A percentile compares a stretch with the other conserved stretches of the same genome.
phyloP scores from a whole-genome alignment of 1,140 invertebrate genomes.

The Drosophila ananassae region DNA sequence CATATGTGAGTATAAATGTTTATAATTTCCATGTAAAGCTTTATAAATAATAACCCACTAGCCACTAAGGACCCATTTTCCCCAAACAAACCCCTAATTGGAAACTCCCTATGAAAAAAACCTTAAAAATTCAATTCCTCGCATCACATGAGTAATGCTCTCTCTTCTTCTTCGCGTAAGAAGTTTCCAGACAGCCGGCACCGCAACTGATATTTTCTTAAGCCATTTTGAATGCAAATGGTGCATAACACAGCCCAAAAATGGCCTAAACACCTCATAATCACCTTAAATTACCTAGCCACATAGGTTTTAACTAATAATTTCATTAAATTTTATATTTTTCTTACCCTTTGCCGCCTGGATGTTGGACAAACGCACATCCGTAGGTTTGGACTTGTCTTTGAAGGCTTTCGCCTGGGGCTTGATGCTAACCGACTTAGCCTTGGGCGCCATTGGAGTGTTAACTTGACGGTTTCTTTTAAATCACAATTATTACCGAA shows the following conservation, averaged over 20 bases:
- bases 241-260: neutral
- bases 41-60: neutral
- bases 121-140: neutral
- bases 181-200: constrained; percentile 79
- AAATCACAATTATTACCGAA: constrained; percentile 47
- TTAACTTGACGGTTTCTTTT: constrained; percentile 32
- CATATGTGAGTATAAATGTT: neutral
- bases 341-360: constrained; percentile 97
- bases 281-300: constrained; percentile 19
- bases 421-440: constrained; percentile 69
- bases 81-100: neutral
- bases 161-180: constrained; percentile 57
- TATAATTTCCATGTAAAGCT: neutral
- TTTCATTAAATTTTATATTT: constrained; percentile 15
- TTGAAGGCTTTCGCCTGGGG: constrained; percentile 87
- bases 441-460: constrained; percentile 77
- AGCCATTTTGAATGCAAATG: constrained; percentile 19
- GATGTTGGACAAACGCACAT: constrained; percentile 98
- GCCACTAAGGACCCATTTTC: neutral
- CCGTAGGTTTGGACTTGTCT: constrained; percentile 96
- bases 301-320: constrained; percentile 10
- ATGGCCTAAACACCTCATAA: neutral
- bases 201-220: constrained; percentile 53
- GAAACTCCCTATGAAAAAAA: neutral
- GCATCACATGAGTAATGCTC: constrained; percentile 76